Evolutionary conservation across 2,888 invertebrate genomes (phyloP).

Genomic region (Oxycera nigricornis): DNA sequence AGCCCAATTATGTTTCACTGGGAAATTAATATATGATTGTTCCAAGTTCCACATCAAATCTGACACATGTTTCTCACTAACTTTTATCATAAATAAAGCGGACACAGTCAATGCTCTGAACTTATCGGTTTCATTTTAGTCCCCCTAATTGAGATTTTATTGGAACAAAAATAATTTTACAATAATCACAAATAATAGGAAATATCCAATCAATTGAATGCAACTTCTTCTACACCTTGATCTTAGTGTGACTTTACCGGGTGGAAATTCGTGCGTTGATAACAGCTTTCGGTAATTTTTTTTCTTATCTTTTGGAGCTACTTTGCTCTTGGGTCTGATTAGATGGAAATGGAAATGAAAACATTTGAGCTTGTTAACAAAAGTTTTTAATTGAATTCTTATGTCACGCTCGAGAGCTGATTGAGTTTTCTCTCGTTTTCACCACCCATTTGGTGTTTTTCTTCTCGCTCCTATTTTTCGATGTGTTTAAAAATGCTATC

Average conservation of each 20-base stretch:
- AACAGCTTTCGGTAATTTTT: not conserved
- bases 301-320: not conserved
- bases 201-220: too few species aligned
- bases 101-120: too few species aligned
- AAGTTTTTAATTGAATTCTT: conserved; percentile 42
- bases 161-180: too few species aligned
- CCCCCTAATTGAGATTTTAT: too few species aligned
- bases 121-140: too few species aligned
- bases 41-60: too few species aligned
- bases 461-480: conserved; percentile 11
- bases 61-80: too few species aligned
- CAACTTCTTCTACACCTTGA: not conserved
- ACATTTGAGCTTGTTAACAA: conserved; percentile 40
- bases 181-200: too few species aligned
- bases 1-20: too few species aligned
- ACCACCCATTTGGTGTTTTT: not conserved
- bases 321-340: not conserved
- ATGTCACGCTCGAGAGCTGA: conserved; percentile 38
- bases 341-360: conserved; percentile 38
- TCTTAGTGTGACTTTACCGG: not conserved
- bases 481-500: conserved; percentile 29
- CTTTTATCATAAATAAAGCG: too few species aligned
- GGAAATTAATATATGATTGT: too few species aligned
- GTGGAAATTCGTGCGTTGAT: not conserved
- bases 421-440: conserved; percentile 26